Percentiles rank a stretch among this genome's conserved stretches.
Evolutionary conservation across 2,888 invertebrate species (phyloP).

Genomic region (Tribolium freemani): DNA sequence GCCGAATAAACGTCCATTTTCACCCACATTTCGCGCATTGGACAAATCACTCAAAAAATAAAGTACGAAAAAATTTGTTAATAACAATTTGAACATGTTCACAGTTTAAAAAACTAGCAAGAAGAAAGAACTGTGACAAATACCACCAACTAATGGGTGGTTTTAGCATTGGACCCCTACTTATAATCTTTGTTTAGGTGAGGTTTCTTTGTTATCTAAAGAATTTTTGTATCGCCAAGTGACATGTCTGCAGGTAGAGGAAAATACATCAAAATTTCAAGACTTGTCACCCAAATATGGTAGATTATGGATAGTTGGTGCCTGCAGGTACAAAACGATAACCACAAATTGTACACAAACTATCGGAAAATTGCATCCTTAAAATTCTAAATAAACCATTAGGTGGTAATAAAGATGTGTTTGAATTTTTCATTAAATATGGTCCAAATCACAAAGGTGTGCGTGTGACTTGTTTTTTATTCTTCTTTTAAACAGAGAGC

Average conservation of each 20-base stretch:
- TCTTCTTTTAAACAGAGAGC: no score
- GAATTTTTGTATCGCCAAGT: slow-evolving; percentile 4
- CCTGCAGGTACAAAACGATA: no score
- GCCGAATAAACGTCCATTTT: slow-evolving; percentile 51
- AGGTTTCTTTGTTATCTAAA: slow-evolving; percentile 9
- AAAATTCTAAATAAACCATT: no score
- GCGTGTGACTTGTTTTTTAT: no score
- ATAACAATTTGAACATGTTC: no score
- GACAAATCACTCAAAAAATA: neutral
- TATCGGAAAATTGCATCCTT: no score
- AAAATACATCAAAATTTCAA: neutral
- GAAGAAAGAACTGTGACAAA: neutral
- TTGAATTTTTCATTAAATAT: no score
- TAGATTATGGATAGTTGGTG: no score
- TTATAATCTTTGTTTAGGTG: slow-evolving; percentile 9
- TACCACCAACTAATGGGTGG: neutral
- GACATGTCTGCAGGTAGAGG: slow-evolving; percentile 1
- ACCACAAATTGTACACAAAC: no score
- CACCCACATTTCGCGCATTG: neutral
- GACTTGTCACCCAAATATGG: neutral
- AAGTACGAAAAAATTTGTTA: neutral
- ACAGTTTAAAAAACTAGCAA: neutral
- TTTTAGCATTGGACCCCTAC: neutral
- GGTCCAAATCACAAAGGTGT: no score
- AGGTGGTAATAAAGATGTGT: no score